Evolutionary conservation across 2,113 vertebrate species (phyloP), one percentile per base, ranked within the genome.

Genomic region (Odontesthes bonariensis): DNA sequence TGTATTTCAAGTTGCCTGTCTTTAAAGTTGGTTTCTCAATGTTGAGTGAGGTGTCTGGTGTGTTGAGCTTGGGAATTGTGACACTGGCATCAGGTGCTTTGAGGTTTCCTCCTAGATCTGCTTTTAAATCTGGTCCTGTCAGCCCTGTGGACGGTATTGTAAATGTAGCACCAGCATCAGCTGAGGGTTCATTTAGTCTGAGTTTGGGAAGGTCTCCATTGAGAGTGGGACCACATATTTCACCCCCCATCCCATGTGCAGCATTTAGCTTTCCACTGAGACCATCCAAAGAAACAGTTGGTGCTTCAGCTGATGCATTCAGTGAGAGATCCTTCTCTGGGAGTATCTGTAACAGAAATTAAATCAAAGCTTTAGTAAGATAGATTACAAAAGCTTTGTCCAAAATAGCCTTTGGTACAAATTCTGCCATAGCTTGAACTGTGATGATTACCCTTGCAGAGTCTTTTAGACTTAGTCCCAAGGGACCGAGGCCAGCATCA

Each of bases 131-230:
- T 22, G 88, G 77, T 52, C 77, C 89, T 20, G 77, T 69, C 55
- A 91, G 42, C 44, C 73, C 89, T 1, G 84, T 7, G 2, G 84
- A 83, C 38, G 93, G 84, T 53, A 77, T 63, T 55, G 35, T 81
- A 20, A 92, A 73, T 19, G 79, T 84, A 64, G 70, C 79, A 32
- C 70, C 56, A 38, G 44, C 63, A 47, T 85, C 64, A 57, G 62
- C 47, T 52, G 78, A 81, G 8, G 56, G 65, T 0, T 31, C 70
- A 14, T 88, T 78, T 46, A 89, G 33, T 63, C 77, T 79, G 11
- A 92, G 23, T 61, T 69, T 74, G 6, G 91, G 87, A 63, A 89
- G 61, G 47, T 78, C 76, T 75, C 88, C 87, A 46, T 90, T 91
- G 20, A 90, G n/a, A 67, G 44, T 79, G 1, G 82, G 79, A 51